A percentile compares a stretch with the other conserved stretches of the same genome.
Conservation (phyloP, 2,113 vertebrate species). For the Phoxinus phoxinus region DNA sequence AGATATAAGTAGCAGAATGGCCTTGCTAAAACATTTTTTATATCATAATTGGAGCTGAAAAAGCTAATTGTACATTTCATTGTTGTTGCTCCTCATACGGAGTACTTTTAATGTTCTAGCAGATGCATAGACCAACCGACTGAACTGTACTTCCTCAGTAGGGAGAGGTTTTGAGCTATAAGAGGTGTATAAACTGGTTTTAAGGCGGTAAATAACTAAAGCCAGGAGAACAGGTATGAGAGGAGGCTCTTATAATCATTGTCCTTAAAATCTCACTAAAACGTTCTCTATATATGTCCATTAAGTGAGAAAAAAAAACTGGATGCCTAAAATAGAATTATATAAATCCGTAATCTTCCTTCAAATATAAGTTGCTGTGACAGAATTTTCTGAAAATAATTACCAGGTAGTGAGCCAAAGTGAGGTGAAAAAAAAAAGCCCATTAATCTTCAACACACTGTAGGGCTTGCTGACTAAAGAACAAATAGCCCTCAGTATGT, state of each 20-base stretch:
- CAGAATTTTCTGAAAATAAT: neutral
- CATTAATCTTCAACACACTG: neutral
- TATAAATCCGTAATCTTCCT: neutral
- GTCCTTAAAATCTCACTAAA: neutral
- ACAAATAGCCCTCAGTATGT: neutral
- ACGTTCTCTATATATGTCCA: neutral
- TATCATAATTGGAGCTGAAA: too few relatives aligned
- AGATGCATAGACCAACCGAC: neutral
- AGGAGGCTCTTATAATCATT: constrained; percentile 6
- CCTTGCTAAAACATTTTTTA: too few relatives aligned
- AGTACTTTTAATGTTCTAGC: too few relatives aligned
- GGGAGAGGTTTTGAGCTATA: constrained; percentile 37
- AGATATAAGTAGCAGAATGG: too few relatives aligned
- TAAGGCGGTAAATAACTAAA: constrained; percentile 58
- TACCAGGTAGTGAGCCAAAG: neutral
- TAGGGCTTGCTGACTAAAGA: neutral
- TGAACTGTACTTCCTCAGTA: neutral
- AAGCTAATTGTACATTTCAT: neutral
- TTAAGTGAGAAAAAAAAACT: neutral
- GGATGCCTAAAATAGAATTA: neutral
- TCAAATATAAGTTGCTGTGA: neutral
- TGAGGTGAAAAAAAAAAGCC: neutral
- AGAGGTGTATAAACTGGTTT: constrained; percentile 67
- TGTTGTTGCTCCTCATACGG: neutral
- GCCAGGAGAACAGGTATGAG: constrained; percentile 44